Percentiles rank a stretch among this genome's conserved stretches.
phyloP scores from a whole-genome alignment of 37 sponge, comb jelly and placozoan genomes.

The Hormiphora californensis region DNA sequence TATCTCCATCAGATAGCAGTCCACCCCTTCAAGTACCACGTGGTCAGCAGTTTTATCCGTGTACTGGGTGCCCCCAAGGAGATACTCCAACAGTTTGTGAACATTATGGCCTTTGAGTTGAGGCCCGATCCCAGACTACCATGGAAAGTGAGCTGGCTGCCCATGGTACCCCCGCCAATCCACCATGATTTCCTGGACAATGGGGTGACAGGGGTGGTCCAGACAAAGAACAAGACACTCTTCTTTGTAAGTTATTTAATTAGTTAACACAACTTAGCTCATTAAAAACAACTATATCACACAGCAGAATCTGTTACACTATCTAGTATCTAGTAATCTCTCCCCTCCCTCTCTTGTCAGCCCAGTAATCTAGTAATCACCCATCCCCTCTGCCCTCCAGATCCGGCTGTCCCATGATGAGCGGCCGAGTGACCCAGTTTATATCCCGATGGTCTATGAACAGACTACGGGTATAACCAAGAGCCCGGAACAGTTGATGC shows the following conservation, averaged over 20 bases:
- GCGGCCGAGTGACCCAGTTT: slow-evolving; percentile 16
- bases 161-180: not conserved
- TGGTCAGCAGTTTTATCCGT: not conserved
- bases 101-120: slow-evolving; percentile 46
- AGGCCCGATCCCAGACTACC: not conserved
- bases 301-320: no score
- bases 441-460: slow-evolving; percentile 36
- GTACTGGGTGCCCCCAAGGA: slow-evolving; percentile 39
- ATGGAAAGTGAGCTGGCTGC: slow-evolving; percentile 15
- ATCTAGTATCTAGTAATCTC: no score
- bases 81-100: slow-evolving; percentile 30
- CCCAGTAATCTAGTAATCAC: no score
- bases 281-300: no score
- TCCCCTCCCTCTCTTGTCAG: no score
- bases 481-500: slow-evolving; percentile 7
- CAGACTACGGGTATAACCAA: not conserved
- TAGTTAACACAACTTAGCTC: no score
- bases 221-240: slow-evolving; percentile 18
- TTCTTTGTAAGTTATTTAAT: slow-evolving; percentile 40
- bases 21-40: slow-evolving; percentile 43
- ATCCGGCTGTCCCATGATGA: not conserved
- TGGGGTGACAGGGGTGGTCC: not conserved
- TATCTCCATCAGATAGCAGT: not conserved
- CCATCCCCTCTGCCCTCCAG: no score
- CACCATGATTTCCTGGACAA: slow-evolving; percentile 10